Base-by-base conservation (phyloP, 2,888 invertebrate genomes). In the Gari tellinella region DNA sequence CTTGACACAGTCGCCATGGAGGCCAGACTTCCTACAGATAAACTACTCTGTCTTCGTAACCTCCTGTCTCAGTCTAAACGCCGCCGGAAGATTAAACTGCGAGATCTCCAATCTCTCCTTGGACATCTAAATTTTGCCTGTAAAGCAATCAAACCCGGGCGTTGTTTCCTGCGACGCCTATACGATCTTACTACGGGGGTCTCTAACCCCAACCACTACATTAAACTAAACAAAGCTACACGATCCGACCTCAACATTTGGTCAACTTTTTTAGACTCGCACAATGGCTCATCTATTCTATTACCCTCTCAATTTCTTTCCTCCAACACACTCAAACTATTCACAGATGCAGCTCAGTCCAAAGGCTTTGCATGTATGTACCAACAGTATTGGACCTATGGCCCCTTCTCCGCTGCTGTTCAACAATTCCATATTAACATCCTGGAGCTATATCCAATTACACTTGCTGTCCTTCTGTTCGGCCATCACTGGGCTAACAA, bases 21-120 rank as follows among this genome's bases (percentile, higher is more conserved):
- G 53, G 56, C 57, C 3, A 37, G 80, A 8, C 40, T 80, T 0
- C 70, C 75, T 3, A 12, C 49, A 37, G 70, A 80, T 8, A 81
- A 78, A 31, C 15, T 66, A 7, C 25, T 19, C 2, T 69, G 69
- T 51, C 31, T 75, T 19, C 37, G 15, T 14, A 2, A 2, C 5
- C 2, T 15, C 2, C 38, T 53, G 1, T 3, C 2, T 26, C 53
- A 53, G 12, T 8, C 19, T 38, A 12, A 15, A 17, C 3, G 7
- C 10, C 14, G n/a, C 3, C 26, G 53, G 8, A 60, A 60, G 31
- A 23, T 53, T 17, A 65, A 23, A 8, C 43, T 72, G 17, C 23
- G 21, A n/a, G 52, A 63, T 17, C 23, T 72, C 14, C 72, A 72
- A 38, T 66, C 64, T 7, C 7, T 70, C 3, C 65, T 66, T 23